phyloP scores from a whole-genome alignment of 2,113 vertebrate species.

The Amia ocellicauda region DNA sequence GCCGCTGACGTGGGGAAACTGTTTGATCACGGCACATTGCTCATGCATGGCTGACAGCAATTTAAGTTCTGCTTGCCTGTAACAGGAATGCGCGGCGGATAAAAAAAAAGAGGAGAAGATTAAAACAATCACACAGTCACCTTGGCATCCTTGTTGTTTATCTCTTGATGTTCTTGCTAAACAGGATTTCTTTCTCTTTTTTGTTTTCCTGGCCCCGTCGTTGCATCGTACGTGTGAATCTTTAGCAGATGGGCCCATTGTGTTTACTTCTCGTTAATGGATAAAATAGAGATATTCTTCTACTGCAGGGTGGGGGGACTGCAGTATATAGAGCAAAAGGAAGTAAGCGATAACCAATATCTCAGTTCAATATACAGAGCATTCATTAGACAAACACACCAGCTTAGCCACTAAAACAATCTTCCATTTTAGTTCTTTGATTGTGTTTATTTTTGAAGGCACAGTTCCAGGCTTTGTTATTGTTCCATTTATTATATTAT shows the following conservation, averaged over 20 bases:
- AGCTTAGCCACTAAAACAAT: too few species aligned
- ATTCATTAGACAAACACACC: too few species aligned
- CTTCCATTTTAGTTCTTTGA: too few species aligned
- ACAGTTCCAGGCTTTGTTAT: too few species aligned
- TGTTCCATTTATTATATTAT: too few species aligned
- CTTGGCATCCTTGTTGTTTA: not conserved
- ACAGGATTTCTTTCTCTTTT: too few species aligned
- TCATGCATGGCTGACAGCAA: too few species aligned
- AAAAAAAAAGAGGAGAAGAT: not conserved
- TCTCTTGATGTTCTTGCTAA: conserved; percentile 3
- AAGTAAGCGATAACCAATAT: not conserved
- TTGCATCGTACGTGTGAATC: not conserved
- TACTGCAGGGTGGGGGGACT: not conserved
- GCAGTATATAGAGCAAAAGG: not conserved
- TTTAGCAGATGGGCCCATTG: conserved; percentile 8
- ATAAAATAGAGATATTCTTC: not conserved
- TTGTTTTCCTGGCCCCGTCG: too few species aligned
- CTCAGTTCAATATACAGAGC: not conserved
- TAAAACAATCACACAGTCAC: not conserved
- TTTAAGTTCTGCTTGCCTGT: too few species aligned
- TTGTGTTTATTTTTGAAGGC: conserved; percentile 20
- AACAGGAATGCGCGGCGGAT: too few species aligned
- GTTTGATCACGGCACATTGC: too few species aligned
- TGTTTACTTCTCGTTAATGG: conserved; percentile 7
- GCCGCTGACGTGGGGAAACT: too few species aligned